phyloP scores from a whole-genome alignment of 2,113 vertebrate genomes.

The Sturnus vulgaris region DNA sequence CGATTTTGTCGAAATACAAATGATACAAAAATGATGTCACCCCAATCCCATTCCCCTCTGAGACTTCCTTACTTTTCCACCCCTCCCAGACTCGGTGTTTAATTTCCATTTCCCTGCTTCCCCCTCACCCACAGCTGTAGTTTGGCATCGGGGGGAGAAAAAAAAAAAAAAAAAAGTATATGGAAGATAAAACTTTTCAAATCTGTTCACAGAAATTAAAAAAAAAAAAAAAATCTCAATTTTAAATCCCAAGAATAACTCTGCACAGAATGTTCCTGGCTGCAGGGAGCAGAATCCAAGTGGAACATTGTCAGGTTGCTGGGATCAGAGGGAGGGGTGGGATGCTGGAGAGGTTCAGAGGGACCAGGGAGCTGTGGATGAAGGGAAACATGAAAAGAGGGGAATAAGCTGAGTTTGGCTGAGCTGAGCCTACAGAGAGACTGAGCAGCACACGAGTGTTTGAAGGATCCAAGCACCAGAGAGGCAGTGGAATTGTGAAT shows the following conservation, averaged over 20 bases:
- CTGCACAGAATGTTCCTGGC: constrained; percentile 22
- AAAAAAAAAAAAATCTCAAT: neutral
- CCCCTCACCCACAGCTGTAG: neutral
- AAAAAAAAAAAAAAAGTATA: neutral
- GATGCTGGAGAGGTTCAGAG: neutral
- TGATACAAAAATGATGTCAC: neutral
- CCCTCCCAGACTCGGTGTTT: neutral
- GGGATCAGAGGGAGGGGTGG: neutral
- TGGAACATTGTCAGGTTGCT: neutral
- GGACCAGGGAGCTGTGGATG: neutral
- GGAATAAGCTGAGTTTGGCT: neutral
- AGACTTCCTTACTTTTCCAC: neutral
- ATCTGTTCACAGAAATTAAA: neutral
- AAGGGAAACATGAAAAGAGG: neutral
- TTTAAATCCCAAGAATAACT: neutral
- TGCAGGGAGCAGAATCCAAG: neutral
- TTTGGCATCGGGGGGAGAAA: neutral
- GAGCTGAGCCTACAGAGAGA: neutral
- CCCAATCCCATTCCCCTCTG: neutral
- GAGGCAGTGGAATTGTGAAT: neutral
- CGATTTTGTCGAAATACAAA: neutral
- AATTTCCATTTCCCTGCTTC: neutral
- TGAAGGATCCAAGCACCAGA: neutral
- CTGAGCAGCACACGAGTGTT: neutral
- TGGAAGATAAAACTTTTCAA: neutral